phyloP scores from a whole-genome alignment of 2,113 vertebrate species.

The Nesogale talazaci region DNA sequence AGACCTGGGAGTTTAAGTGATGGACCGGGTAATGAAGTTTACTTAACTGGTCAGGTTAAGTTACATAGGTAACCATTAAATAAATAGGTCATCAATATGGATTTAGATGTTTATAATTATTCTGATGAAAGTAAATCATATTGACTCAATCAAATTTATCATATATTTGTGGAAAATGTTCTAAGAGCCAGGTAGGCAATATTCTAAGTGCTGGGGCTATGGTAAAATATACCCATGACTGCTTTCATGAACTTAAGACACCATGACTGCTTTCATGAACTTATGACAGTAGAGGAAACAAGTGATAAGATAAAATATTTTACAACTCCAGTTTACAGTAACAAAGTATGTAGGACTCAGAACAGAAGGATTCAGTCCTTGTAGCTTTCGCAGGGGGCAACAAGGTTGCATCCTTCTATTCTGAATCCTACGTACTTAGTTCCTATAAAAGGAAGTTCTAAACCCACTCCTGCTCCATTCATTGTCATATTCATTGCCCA shows the following conservation, averaged over 20 bases:
- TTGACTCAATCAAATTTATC: neutral
- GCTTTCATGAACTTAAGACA: neutral
- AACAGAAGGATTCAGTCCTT: neutral
- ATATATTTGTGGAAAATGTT: neutral
- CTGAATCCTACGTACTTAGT: neutral
- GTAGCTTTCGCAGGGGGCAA: too few species aligned
- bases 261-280: neutral
- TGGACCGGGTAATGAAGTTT: neutral
- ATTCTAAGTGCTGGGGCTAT: neutral
- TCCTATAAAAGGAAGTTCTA: neutral
- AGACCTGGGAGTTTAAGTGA: neutral
- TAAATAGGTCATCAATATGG: neutral
- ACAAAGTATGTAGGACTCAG: neutral
- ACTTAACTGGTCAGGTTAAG: neutral
- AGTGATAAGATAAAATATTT: neutral
- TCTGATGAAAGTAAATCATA: neutral
- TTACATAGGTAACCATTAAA: neutral
- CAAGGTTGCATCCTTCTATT: neutral
- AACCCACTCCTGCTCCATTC: neutral
- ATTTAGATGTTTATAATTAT: neutral
- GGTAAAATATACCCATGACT: neutral
- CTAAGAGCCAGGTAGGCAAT: neutral
- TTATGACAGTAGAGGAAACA: neutral
- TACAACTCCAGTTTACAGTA: neutral
- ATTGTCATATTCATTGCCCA: neutral